These are phyloP conservation scores for Labrus mixtus DNA, from an alignment of 2,113 vertebrate species.

Conservation along the genomic window DNA sequence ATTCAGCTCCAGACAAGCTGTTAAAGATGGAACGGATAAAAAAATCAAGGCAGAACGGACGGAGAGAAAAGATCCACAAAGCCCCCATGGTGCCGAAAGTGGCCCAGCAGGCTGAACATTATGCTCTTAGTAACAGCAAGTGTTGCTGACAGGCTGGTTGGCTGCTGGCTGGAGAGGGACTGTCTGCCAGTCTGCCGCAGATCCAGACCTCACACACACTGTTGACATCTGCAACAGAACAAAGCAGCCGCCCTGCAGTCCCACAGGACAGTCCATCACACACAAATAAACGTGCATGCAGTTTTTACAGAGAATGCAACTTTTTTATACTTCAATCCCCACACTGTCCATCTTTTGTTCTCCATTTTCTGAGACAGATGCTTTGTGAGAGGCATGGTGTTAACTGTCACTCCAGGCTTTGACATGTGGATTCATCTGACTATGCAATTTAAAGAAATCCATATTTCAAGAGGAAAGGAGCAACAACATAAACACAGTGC, in stretches of 20 bases:
- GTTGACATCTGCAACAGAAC: conserved; percentile 78
- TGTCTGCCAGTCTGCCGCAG: conserved; percentile 75
- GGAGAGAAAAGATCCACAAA: conserved; percentile 47
- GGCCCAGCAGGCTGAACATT: conserved; percentile 77
- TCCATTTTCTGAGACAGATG: conserved; percentile 65
- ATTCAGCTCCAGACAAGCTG: conserved; percentile 54
- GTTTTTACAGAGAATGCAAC: conserved; percentile 79
- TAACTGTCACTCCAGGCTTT: conserved; percentile 53
- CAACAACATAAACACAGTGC: conserved; percentile 52
- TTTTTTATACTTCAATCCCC: conserved; percentile 71
- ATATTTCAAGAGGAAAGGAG: conserved; percentile 47
- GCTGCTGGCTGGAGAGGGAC: conserved; percentile 81
- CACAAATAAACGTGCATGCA: conserved; percentile 83
- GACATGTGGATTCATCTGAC: conserved; percentile 79
- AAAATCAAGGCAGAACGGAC: conserved; percentile 49
- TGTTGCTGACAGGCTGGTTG: conserved; percentile 81
- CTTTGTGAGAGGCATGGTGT: conserved; percentile 66
- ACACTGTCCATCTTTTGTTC: conserved; percentile 64
- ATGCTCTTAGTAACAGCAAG: conserved; percentile 83
- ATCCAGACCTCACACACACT: conserved; percentile 72
- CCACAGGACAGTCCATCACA: conserved; percentile 61
- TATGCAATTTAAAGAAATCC: conserved; percentile 84
- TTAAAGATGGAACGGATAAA: conserved; percentile 44
- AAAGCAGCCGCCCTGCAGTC: conserved; percentile 65
- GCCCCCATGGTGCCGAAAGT: conserved; percentile 66